phyloP scores from a whole-genome alignment of 2,888 invertebrate species.

The Elysia crispata region DNA sequence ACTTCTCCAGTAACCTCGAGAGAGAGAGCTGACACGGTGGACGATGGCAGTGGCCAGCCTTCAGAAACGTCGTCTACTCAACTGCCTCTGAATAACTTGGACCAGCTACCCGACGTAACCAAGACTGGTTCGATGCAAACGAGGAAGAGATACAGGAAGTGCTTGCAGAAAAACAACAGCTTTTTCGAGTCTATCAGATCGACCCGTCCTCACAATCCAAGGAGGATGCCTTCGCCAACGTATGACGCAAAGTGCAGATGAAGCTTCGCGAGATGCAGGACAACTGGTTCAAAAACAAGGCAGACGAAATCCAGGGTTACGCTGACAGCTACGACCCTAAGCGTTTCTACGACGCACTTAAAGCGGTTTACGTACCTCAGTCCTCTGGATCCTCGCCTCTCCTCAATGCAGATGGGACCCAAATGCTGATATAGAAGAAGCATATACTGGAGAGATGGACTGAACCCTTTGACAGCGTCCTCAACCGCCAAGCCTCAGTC shows the following conservation, averaged over 20 bases:
- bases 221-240: neutral
- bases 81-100: neutral
- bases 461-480: constrained; percentile 29
- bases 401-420: constrained; percentile 15
- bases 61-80: neutral
- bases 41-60: neutral
- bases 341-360: constrained; percentile 31
- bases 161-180: neutral
- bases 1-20: neutral
- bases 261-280: constrained; percentile 33
- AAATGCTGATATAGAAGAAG: too few relatives aligned
- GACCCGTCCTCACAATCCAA: neutral
- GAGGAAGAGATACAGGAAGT: neutral
- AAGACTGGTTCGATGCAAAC: constrained; percentile 1
- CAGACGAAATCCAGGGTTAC: constrained; percentile 33
- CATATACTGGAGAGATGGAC: neutral
- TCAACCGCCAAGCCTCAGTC: constrained; percentile 47
- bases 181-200: neutral
- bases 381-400: neutral
- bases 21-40: neutral
- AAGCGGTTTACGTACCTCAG: constrained; percentile 21
- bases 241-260: neutral
- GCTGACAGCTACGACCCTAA: constrained; percentile 14
- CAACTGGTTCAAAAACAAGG: constrained; percentile 14
- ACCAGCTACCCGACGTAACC: neutral